Base-by-base conservation (phyloP, 2,888 invertebrate species). In the Mimachlamys varia region DNA sequence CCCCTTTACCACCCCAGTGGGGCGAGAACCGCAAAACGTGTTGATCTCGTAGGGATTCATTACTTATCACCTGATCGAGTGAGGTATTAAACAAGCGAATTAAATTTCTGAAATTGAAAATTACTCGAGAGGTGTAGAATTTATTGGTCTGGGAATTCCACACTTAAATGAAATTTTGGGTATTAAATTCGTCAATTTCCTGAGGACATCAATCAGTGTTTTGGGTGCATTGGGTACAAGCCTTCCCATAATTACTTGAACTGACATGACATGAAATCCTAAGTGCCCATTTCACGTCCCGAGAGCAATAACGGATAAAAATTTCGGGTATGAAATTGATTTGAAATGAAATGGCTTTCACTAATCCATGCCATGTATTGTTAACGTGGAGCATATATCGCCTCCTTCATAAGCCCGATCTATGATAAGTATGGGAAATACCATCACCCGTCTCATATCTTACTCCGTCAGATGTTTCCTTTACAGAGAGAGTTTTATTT, bases 301-400 rank as follows among this genome's bases (percentile, higher is more conserved):
- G 33, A 76, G 33, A 76, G 76, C 76, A 76, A 76, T 76, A 76
- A 33, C 76, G 5, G 27, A 1, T 33, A 27, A 27, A 27, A 27
- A 27, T 76, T 33, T 76, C 27, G 3, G 5, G 76, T 76, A 76
- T 76, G 76, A 33, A 76, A 76, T 76, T 27, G 76, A 76, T 76
- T 76, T 76, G 33, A 76, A 76, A 76, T 76, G 76, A 76, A 76
- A 76, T 76, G 33, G 76, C 76, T 76, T 76, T 33, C 17, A 76
- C 27, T 76, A 33, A 76, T 27, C 27, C 33, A 15, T 10, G 4
- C 76, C 76, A 76, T 76, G 76, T 76, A 76, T 33, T 27, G 76
- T 76, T 27, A 76, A 27, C 27, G 10, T 27, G 33, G 22, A 33
- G 33, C 33, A 33, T 76, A 33, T 76, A 76, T 27, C 76, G 27